Conservation (phyloP, 2,888 invertebrate species). For the Eutolmus rufibarbis region DNA sequence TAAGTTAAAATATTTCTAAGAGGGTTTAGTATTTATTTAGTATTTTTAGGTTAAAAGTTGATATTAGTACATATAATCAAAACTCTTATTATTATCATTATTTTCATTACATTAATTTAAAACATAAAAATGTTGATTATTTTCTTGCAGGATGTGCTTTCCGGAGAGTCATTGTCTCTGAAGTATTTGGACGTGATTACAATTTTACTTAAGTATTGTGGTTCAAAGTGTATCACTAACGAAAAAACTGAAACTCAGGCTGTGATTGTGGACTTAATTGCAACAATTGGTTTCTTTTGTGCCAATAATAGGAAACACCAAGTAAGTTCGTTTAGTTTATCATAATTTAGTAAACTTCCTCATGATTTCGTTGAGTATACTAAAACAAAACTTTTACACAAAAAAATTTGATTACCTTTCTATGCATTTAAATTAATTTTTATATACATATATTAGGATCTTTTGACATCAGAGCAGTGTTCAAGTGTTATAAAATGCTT, state of each 20-base stretch:
- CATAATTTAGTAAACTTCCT: neutral
- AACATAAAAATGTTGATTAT: neutral
- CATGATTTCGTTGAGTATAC: neutral
- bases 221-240: conserved; percentile 53
- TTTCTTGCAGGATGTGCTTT: conserved; percentile 57
- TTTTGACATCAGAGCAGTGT: conserved; percentile 60
- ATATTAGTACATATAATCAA: no score
- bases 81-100: no score
- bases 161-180: conserved; percentile 57
- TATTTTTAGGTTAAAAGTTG: no score
- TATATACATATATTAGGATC: conserved; percentile 52
- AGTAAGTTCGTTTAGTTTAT: conserved; percentile 49
- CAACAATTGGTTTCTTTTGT: conserved; percentile 61
- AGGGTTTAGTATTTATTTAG: no score
- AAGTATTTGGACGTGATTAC: conserved; percentile 61
- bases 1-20: no score
- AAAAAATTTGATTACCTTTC: no score
- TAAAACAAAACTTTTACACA: no score
- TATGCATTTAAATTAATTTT: neutral
- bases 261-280: conserved; percentile 62
- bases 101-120: no score
- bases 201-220: conserved; percentile 59
- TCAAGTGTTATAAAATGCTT: conserved; percentile 60
- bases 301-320: conserved; percentile 61
- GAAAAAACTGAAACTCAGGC: conserved; percentile 59